Percentiles rank a stretch among this genome's conserved stretches.
These are phyloP conservation scores for Gymnothorax reevesii DNA, from an alignment of 2,797 vertebrate genomes.

Conservation along the genomic window DNA sequence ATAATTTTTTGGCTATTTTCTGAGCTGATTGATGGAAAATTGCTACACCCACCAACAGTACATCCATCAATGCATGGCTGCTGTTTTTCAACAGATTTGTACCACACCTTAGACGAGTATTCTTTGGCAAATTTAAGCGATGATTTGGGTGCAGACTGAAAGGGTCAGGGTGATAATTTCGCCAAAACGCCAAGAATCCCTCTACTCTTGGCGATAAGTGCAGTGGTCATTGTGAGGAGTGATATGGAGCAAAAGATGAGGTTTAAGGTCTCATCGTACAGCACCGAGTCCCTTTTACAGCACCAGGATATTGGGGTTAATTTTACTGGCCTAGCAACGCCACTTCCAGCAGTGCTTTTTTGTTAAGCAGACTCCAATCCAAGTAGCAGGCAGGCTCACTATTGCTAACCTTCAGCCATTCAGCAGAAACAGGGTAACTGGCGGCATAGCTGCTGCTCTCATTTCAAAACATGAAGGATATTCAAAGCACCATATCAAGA, in stretches of 20 bases:
- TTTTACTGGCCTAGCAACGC: background rate
- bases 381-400: background rate
- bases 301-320: background rate
- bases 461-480: conserved; percentile 6
- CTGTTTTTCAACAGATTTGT: background rate
- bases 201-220: too few relatives aligned
- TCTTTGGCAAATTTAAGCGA: background rate
- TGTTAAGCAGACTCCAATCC: background rate
- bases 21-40: background rate
- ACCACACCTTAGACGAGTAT: background rate
- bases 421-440: background rate
- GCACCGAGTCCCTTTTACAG: background rate
- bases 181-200: background rate
- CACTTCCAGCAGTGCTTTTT: background rate
- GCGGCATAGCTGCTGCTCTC: background rate
- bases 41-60: background rate
- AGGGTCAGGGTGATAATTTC: background rate
- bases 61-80: background rate
- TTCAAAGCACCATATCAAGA: background rate
- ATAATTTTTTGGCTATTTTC: too few relatives aligned
- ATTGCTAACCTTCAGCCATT: background rate
- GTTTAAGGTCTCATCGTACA: background rate
- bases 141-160: background rate
- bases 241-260: background rate
- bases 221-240: background rate